phyloP scores from a whole-genome alignment of 2,113 vertebrate genomes.

The Pelodiscus sinensis region DNA sequence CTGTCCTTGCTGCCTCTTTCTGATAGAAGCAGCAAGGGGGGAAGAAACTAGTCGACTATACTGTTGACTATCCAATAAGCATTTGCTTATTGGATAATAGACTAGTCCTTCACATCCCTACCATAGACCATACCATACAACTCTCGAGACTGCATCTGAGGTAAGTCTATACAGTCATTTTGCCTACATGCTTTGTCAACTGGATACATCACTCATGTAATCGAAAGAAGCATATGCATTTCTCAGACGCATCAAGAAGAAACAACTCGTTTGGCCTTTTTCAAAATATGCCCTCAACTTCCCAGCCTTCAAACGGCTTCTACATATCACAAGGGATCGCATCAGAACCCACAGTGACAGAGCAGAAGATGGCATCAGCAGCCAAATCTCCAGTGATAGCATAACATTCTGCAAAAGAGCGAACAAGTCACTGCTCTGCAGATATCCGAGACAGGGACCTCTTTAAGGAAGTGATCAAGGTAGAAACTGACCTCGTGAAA shows the following conservation, averaged over 20 bases:
- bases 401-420: not conserved
- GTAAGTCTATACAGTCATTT: not conserved
- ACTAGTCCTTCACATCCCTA: no score
- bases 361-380: not conserved
- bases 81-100: no score
- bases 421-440: not conserved
- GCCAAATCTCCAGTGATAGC: not conserved
- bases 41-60: no score
- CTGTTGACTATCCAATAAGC: no score
- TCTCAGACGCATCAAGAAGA: not conserved
- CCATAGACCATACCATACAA: not conserved
- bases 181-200: not conserved
- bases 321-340: not conserved
- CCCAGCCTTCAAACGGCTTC: not conserved
- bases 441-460: not conserved
- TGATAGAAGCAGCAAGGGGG: no score
- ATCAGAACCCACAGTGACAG: not conserved
- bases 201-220: not conserved
- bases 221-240: not conserved
- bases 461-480: not conserved
- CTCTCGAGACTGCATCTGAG: not conserved
- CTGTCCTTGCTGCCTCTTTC: no score
- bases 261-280: not conserved
- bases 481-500: not conserved
- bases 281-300: not conserved